These are phyloP conservation scores for Laodelphax striatellus DNA, from an alignment of 1,140 invertebrate species.

Conservation along the genomic window DNA sequence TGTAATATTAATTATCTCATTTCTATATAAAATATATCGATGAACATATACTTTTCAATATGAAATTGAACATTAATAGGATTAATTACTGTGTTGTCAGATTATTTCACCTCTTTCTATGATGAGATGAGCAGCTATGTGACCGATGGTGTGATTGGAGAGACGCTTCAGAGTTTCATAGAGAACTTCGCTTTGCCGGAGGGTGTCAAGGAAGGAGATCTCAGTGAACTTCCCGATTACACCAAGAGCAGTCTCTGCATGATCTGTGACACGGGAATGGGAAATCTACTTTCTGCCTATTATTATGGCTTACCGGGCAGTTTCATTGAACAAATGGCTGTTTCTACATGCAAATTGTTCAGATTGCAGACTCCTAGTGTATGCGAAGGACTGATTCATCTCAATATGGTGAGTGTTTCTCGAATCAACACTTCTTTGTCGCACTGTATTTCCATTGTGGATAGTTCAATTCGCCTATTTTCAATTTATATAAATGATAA, in stretches of 20 bases:
- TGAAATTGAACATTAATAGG: no score
- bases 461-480: no score
- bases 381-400: slow-evolving; percentile 4
- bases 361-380: neutral
- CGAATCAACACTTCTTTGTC: no score
- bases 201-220: neutral
- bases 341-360: neutral
- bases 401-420: slow-evolving; percentile 7
- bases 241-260: neutral
- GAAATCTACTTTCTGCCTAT: neutral
- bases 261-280: neutral
- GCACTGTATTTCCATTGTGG: no score
- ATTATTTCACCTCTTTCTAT: neutral
- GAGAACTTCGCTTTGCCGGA: neutral
- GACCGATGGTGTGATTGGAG: neutral
- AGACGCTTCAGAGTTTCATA: neutral
- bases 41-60: no score
- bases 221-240: neutral
- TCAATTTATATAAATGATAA: no score
- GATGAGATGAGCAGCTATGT: neutral
- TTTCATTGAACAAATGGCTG: neutral
- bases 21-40: no score
- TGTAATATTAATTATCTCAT: no score
- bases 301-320: neutral
- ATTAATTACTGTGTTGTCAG: neutral